Evolutionary conservation across 1,140 invertebrate genomes (phyloP).

Genomic region (Drosophila nikananu): DNA sequence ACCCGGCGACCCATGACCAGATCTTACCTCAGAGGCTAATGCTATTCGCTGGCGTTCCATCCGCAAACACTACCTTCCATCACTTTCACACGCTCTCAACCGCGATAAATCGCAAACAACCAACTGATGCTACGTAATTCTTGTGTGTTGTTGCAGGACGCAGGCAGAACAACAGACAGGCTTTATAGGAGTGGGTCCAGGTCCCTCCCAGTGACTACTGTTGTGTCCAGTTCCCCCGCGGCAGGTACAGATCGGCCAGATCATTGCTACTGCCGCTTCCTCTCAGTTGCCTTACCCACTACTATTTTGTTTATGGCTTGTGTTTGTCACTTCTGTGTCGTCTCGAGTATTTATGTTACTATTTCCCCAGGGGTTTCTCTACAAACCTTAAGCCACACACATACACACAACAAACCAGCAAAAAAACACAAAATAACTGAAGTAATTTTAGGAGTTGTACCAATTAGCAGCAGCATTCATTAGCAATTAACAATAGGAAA

Average conservation of each 20-base stretch:
- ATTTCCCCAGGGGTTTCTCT: slow-evolving; percentile 1
- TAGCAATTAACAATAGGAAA: slow-evolving; percentile 37
- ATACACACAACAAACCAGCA: slow-evolving; percentile 19
- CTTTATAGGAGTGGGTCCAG: slow-evolving; percentile 30
- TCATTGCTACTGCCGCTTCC: slow-evolving; percentile 22
- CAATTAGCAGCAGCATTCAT: slow-evolving; percentile 36
- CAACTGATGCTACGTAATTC: slow-evolving; percentile 37
- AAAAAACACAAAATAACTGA: slow-evolving; percentile 15
- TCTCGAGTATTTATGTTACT: slow-evolving; percentile 24
- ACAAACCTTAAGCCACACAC: not conserved
- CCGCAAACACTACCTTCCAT: slow-evolving; percentile 8
- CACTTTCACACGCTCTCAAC: slow-evolving; percentile 3
- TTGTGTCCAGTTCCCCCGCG: slow-evolving; percentile 4
- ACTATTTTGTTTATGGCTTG: not conserved
- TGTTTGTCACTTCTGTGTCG: slow-evolving; percentile 16
- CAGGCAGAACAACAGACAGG: slow-evolving; percentile 50
- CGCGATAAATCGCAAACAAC: slow-evolving; percentile 3
- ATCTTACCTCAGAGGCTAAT: slow-evolving; percentile 34
- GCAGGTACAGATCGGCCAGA: slow-evolving; percentile 4
- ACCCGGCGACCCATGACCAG: slow-evolving; percentile 6
- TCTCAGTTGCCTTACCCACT: slow-evolving; percentile 16
- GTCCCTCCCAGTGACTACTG: slow-evolving; percentile 9
- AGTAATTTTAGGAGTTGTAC: slow-evolving; percentile 35
- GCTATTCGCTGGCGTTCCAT: slow-evolving; percentile 12
- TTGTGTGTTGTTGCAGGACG: slow-evolving; percentile 72